phyloP scores from a whole-genome alignment of 1,140 invertebrate species.

The Eupeodes corollae region DNA sequence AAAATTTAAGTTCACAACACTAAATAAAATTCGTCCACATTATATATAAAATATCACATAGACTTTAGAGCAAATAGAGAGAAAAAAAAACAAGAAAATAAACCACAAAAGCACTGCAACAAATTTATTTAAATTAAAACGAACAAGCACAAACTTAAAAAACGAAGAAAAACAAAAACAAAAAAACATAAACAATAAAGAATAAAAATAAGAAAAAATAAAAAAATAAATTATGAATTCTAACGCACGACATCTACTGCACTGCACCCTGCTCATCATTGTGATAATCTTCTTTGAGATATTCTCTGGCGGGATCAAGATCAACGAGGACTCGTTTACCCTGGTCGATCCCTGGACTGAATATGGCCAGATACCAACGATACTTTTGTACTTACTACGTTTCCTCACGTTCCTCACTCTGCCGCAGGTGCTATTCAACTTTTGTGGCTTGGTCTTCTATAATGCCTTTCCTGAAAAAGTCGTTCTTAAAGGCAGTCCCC shows the following conservation, averaged over 20 bases:
- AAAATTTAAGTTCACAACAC: too few species aligned
- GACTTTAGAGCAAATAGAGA: too few species aligned
- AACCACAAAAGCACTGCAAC: too few species aligned
- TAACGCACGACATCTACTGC: constrained; percentile 59
- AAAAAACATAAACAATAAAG: too few species aligned
- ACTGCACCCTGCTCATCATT: constrained; percentile 62
- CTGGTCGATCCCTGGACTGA: constrained; percentile 65
- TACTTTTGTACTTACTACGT: constrained; percentile 67
- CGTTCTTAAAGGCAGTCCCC: constrained; percentile 73
- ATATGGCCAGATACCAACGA: constrained; percentile 62
- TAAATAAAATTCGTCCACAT: too few species aligned
- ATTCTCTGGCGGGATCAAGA: constrained; percentile 63
- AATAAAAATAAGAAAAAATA: too few species aligned
- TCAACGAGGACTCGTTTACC: constrained; percentile 47
- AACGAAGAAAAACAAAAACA: too few species aligned
- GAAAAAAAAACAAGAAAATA: too few species aligned
- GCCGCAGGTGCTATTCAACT: constrained; percentile 85
- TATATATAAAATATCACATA: too few species aligned
- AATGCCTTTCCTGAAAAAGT: constrained; percentile 94
- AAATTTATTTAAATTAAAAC: too few species aligned
- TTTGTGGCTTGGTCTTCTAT: constrained; percentile 79
- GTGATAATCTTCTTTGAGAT: constrained; percentile 70
- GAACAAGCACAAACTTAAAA: too few species aligned
- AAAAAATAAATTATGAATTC: constrained; percentile 40
- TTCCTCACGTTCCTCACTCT: constrained; percentile 76